Base-by-base conservation (phyloP, 2,888 invertebrate genomes). In the Melinaea menophilus region DNA sequence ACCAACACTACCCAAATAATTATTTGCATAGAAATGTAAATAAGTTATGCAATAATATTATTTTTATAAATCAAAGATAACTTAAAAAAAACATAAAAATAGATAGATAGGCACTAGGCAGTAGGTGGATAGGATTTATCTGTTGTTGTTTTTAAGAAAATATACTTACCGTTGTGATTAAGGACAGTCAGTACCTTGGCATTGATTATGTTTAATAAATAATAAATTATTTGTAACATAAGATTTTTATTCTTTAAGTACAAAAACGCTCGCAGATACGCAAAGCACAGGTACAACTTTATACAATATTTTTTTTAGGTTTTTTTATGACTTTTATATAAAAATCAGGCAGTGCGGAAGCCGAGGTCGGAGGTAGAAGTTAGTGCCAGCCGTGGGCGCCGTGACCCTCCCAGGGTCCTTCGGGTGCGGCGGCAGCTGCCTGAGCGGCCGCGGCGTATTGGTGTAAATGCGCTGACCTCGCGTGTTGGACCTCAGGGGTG, bases 401-500 rank as follows among this genome's bases (percentile, higher is more conserved):
- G 64, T 73, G 73, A 59, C 66, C 70, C 67, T 84, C 87, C 87
- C 89, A 88, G 74, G 88, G 83, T 48, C 88, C 90, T 66, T 90
- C 90, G 72, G 90, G 90, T 35, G 88, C 72, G 63, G 90, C 70
- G 59, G 90, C 90, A 68, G 90, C 90, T 66, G 86, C 89, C 75
- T 88, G 88, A 2, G 90, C 89, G 65, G 86, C 88, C 69, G 80
- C 81, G 9, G 90, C 86, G 80, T 82, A 89, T 68, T 90, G 90
- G 64, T 82, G 75, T 3, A 88, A 78, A 74, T 90, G 90, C 45
- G 86, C 82, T 59, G 89, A 88, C 63, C 90, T 82, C 13, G 90
- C 90, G 80, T 90, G 90, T 58, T 90, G 89, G 0, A 90, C 90
- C 75, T 90, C 90, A 63, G 90, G 90, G 63, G 90, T 90, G 81